Base-by-base conservation (phyloP, 1,140 invertebrate species). In the Orius insidiosus region DNA sequence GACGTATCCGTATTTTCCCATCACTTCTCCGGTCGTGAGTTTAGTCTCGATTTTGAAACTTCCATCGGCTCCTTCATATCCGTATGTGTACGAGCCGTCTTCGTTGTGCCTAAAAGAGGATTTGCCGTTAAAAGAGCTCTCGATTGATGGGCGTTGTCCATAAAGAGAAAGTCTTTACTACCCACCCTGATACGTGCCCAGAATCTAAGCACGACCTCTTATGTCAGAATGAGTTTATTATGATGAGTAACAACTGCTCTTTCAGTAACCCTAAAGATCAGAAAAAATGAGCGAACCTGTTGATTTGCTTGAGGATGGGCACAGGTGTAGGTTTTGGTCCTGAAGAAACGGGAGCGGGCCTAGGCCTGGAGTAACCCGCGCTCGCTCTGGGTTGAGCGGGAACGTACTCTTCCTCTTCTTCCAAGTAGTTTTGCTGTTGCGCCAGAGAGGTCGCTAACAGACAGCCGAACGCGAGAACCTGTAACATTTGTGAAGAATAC, bases 21-120 rank as follows among this genome's bases (percentile, higher is more conserved):
- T 78, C 0, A 87, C 81, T 49, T 85, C 78, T 0, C 84, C 83
- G 11, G 70, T 75, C 0, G 76, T 69, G 24, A 77, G 61, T 57
- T 87, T 85, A 5, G 82, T 85, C 59, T 88, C 82, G 53, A 86
- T 85, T 61, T 86, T 86, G 63, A 86, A 85, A 3, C 79, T 78
- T 35, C 84, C 83, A 56, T 85, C 80, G 9, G 75, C 80, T 7
- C 79, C 80, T 59, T 86, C 82, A 60, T 85, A 88, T 0, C 82
- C 83, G 54, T 85, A 88, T 0, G 83, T 86, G 60, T 88, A 88
- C 0, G 80, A 82, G 41, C 83, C 84, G 58, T 86, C 81, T 56
- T 85, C 80, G 52, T 85, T 84, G 65, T 84, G 80, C 55, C 80
- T 78, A 59, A n/a, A 68, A 64, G 39, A 6, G 35, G 42, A 50